A percentile compares a stretch with the other conserved stretches of the same genome.
phyloP scores from a whole-genome alignment of 2,888 invertebrate species.

The Herminia tarsipennalis region DNA sequence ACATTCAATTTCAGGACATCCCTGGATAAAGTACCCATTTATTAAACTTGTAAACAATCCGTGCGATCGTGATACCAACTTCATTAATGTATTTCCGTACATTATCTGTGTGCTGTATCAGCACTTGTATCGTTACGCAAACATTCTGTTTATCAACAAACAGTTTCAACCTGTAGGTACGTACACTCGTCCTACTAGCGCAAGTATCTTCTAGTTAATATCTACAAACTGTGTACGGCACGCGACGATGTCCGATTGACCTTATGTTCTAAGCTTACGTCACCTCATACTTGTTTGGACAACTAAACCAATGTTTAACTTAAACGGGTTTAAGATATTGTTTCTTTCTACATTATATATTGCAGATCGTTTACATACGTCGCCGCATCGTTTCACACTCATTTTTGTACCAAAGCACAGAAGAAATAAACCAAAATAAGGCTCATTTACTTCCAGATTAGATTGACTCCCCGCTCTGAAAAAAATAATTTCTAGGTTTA shows the following conservation, averaged over 20 bases:
- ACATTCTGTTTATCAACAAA: background rate
- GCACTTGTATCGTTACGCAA: background rate
- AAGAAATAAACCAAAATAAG: too few relatives aligned
- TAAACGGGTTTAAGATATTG: background rate
- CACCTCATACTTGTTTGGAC: conserved; percentile 20
- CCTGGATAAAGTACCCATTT: too few relatives aligned
- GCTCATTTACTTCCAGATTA: too few relatives aligned
- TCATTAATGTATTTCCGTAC: background rate
- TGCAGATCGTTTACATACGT: background rate
- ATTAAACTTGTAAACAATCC: background rate
- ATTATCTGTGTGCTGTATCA: background rate
- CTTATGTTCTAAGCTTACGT: conserved; percentile 12
- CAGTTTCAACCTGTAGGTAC: background rate
- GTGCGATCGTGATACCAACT: background rate
- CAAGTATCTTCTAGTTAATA: background rate
- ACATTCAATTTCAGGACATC: too few relatives aligned
- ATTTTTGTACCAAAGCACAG: too few relatives aligned
- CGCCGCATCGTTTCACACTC: background rate
- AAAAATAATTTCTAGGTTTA: too few relatives aligned
- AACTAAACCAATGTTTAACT: conserved; percentile 11
- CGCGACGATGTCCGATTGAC: background rate
- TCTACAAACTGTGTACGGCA: too few relatives aligned
- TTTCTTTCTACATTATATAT: background rate
- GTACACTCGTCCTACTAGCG: too few relatives aligned
- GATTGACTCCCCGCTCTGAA: too few relatives aligned